Evolutionary conservation across 2,113 vertebrate genomes (phyloP).

Genomic region (Pteropus alecto): DNA sequence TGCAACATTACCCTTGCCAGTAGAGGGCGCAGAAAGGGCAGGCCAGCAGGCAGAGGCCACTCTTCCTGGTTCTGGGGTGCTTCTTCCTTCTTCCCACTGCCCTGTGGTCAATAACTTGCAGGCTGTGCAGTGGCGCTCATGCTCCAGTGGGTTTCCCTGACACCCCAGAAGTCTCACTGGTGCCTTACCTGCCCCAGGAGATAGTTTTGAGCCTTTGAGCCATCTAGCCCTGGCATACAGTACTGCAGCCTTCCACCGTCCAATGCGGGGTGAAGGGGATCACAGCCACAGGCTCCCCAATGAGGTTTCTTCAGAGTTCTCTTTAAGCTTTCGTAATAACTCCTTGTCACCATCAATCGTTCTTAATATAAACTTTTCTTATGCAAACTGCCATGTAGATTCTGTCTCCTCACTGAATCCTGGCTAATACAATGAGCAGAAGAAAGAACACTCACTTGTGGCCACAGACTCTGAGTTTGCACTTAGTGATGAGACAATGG

Average conservation of each 20-base stretch:
- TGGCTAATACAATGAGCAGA: background rate
- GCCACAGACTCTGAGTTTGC: background rate
- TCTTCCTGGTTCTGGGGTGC: background rate
- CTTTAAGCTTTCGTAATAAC: background rate
- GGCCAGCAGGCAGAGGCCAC: background rate
- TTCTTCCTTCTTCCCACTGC: background rate
- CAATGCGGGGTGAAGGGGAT: background rate
- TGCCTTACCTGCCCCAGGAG: background rate
- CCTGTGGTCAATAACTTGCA: background rate
- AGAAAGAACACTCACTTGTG: background rate
- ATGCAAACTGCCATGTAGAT: background rate
- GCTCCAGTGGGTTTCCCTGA: background rate
- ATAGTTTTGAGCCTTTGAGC: background rate
- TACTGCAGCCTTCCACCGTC: background rate
- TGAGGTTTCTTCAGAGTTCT: background rate
- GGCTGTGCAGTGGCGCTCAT: background rate
- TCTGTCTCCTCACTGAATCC: background rate
- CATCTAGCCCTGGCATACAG: background rate
- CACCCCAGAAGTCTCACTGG: background rate
- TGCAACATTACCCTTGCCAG: background rate
- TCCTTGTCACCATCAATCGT: background rate
- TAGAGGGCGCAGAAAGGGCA: background rate
- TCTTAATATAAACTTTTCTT: background rate
- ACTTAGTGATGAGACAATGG: background rate
- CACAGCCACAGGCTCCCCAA: background rate